phyloP scores from a whole-genome alignment of 2,888 invertebrate genomes.

The Cryptocephalus primarius region DNA sequence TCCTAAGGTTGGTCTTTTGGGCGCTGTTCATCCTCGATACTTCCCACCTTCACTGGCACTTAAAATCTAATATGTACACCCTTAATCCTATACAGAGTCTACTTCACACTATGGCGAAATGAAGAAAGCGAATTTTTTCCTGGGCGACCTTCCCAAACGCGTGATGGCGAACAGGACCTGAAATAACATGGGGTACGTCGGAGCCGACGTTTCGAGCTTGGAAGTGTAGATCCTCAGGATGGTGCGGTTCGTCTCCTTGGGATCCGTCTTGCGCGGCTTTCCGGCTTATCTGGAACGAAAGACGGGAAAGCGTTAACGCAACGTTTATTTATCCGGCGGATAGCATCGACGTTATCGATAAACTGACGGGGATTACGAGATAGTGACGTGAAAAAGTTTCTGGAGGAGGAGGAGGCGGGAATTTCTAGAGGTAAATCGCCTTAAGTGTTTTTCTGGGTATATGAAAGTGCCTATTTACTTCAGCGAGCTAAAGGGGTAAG shows the following conservation, averaged over 20 bases:
- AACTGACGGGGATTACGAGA: no score
- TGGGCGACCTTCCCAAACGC: slow-evolving; percentile 35
- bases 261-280: slow-evolving; percentile 14
- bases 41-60: not conserved
- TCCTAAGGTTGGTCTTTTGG: slow-evolving; percentile 49
- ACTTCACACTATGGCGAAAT: slow-evolving; percentile 7
- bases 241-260: slow-evolving; percentile 7
- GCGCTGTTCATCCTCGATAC: slow-evolving; percentile 21
- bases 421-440: no score
- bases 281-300: not conserved
- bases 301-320: slow-evolving; percentile 2
- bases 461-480: no score
- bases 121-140: slow-evolving; percentile 29
- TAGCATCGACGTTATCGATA: no score
- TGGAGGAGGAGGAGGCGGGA: no score
- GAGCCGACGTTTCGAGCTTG: slow-evolving; percentile 28
- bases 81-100: not conserved
- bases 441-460: no score
- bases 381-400: no score
- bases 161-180: slow-evolving; percentile 34
- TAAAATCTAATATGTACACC: not conserved
- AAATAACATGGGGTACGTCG: slow-evolving; percentile 36
- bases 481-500: no score
- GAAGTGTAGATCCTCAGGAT: slow-evolving; percentile 8
- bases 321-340: no score